Percentiles rank a stretch among this genome's conserved stretches.
These are phyloP conservation scores for Calephelis nemesis DNA, from an alignment of 1,140 invertebrate genomes.

Conservation along the genomic window DNA sequence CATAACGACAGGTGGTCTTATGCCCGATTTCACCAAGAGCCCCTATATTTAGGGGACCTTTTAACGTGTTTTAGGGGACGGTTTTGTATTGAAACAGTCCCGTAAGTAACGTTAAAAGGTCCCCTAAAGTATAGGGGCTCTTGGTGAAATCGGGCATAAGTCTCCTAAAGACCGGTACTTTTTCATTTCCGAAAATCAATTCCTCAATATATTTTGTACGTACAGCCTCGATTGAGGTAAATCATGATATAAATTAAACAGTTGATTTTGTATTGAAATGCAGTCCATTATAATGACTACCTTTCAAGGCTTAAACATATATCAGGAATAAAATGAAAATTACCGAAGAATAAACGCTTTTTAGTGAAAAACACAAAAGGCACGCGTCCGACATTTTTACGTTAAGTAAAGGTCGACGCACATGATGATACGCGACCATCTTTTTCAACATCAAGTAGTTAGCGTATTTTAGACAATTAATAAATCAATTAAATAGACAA, in stretches of 20 bases:
- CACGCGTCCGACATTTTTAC: conserved; percentile 3
- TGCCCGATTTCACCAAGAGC: no score
- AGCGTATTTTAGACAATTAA: no score
- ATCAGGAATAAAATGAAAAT: conserved; percentile 18
- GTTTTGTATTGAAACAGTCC: no score
- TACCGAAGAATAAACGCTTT: conserved; percentile 14
- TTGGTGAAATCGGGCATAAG: no score
- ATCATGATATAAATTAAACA: conserved; percentile 17
- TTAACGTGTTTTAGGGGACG: no score
- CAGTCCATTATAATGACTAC: conserved; percentile 7
- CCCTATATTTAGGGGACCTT: no score
- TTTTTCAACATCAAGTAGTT: neutral
- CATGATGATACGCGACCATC: neutral
- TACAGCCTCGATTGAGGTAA: conserved; percentile 2
- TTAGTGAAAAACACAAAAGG: conserved; percentile 15
- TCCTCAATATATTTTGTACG: conserved; percentile 7
- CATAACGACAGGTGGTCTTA: no score
- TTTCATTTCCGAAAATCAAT: neutral
- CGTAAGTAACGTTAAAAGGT: no score
- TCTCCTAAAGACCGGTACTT: no score
- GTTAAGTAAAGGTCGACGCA: neutral
- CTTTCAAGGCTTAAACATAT: conserved; percentile 16
- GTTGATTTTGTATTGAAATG: conserved; percentile 1
- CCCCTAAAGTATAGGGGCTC: no score
- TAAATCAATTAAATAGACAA: no score